phyloP scores from a whole-genome alignment of 2,113 vertebrate species.

The Cyanoramphus novaezelandiae region DNA sequence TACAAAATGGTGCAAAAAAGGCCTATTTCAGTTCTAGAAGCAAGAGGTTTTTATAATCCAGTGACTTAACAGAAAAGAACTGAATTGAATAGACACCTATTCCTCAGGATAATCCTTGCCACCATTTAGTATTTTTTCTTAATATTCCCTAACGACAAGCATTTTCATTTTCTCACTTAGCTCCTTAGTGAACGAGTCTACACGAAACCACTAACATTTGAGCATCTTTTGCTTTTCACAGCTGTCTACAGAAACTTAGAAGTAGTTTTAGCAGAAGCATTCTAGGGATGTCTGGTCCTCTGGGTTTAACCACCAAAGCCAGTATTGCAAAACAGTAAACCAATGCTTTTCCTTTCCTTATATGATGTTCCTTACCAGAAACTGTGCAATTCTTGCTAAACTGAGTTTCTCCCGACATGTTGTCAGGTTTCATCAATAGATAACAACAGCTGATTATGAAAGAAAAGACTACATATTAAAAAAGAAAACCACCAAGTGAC shows the following conservation, averaged over 20 bases:
- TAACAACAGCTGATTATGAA: slow-evolving; percentile 20
- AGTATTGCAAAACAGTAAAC: neutral
- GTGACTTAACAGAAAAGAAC: neutral
- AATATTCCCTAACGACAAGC: neutral
- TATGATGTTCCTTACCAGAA: neutral
- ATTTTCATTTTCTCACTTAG: neutral
- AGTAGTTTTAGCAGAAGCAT: neutral
- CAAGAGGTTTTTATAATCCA: neutral
- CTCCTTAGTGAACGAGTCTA: neutral
- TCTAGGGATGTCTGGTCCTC: neutral
- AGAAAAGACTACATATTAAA: neutral
- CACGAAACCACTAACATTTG: neutral
- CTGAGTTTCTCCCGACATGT: slow-evolving; percentile 19
- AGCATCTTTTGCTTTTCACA: neutral
- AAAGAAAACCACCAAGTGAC: neutral
- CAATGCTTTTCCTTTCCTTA: neutral
- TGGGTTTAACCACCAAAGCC: neutral
- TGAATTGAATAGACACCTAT: neutral
- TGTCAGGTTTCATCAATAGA: slow-evolving; percentile 31
- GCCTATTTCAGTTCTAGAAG: neutral
- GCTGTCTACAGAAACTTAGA: neutral
- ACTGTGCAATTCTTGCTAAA: neutral
- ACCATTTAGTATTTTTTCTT: neutral
- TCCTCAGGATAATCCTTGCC: neutral
- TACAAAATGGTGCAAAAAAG: neutral